These are phyloP conservation scores for Galemys pyrenaicus DNA, from an alignment of 2,113 vertebrate genomes.

Conservation along the genomic window DNA sequence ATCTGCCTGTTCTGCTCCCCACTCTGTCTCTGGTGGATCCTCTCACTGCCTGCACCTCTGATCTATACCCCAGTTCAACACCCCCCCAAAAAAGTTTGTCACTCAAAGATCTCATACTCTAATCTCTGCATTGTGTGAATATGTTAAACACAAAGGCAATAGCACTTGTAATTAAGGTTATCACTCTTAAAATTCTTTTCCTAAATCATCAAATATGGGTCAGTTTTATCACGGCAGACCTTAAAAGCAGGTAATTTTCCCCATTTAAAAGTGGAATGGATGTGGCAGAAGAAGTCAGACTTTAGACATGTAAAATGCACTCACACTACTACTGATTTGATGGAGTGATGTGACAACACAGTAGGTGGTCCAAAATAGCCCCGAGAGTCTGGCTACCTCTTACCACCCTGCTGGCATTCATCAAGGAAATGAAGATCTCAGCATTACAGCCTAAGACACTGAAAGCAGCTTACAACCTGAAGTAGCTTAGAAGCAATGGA, in stretches of 20 bases:
- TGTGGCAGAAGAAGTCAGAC: not conserved
- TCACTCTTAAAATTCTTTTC: not conserved
- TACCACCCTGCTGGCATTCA: not conserved
- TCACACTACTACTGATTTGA: not conserved
- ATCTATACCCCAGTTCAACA: no score
- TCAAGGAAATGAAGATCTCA: not conserved
- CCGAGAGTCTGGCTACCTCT: not conserved
- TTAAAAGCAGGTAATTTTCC: not conserved
- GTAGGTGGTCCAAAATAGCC: not conserved
- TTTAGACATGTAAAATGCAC: not conserved
- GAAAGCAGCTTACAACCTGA: not conserved
- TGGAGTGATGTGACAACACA: not conserved
- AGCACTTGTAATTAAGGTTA: not conserved
- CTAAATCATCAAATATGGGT: not conserved
- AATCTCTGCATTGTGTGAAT: not conserved
- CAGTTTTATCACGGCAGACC: not conserved
- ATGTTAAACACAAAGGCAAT: not conserved
- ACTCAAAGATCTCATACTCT: not conserved
- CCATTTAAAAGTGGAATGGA: not conserved
- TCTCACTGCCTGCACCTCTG: no score
- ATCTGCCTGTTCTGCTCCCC: no score
- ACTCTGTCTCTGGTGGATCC: no score
- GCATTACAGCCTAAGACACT: no score
- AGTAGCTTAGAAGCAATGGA: not conserved
- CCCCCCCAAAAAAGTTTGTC: no score